Conservation (phyloP, 2,888 invertebrate species). For the Daptonema setosum region DNA sequence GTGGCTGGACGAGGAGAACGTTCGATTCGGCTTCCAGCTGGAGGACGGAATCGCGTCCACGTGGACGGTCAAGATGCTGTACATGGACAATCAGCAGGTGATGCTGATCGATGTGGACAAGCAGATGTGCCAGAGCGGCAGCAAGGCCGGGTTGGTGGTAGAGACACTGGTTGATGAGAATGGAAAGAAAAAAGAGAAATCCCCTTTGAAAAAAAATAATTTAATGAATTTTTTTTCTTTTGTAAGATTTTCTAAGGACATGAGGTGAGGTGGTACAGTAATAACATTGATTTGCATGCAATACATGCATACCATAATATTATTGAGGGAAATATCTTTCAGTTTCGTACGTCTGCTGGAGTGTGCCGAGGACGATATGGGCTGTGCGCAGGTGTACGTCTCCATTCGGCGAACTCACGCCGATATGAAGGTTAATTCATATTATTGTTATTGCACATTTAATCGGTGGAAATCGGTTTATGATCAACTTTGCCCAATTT, state of each 20-base stretch:
- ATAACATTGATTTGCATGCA: too few species aligned
- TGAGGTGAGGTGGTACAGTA: too few species aligned
- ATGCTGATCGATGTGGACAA: neutral
- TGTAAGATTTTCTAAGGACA: too few species aligned
- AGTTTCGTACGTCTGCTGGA: conserved; percentile 69
- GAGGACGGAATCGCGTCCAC: neutral
- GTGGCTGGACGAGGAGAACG: neutral
- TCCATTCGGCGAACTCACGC: conserved; percentile 59
- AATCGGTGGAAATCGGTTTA: too few species aligned
- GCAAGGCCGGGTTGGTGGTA: neutral
- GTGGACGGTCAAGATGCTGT: neutral
- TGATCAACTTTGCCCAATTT: too few species aligned
- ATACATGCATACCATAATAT: too few species aligned
- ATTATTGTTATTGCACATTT: too few species aligned
- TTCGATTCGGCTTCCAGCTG: neutral
- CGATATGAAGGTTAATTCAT: too few species aligned
- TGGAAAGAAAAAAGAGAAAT: too few species aligned
- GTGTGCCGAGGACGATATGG: conserved; percentile 76
- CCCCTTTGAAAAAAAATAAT: too few species aligned
- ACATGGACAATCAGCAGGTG: neutral
- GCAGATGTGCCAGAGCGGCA: neutral
- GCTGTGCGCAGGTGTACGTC: conserved; percentile 53
- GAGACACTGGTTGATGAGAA: neutral
- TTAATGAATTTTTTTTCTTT: too few species aligned
- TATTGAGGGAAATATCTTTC: too few species aligned